These are phyloP conservation scores for Congeria kusceri DNA, from an alignment of 2,888 invertebrate species.

Conservation along the genomic window DNA sequence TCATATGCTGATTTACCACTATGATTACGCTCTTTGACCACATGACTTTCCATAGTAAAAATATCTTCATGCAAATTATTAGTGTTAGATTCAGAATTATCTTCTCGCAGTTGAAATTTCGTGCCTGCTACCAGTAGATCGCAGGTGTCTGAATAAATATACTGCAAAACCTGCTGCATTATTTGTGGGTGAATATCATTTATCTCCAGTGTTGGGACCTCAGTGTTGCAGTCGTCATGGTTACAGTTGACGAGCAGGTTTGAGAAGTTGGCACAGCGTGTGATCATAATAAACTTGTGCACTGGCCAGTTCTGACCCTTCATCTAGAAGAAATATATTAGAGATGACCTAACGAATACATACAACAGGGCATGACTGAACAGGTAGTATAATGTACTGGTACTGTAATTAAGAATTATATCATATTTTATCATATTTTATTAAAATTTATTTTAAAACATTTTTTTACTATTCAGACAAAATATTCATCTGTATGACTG, in stretches of 20 bases:
- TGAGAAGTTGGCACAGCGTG: slow-evolving; percentile 88
- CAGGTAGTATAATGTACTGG: too few relatives aligned
- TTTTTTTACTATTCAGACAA: too few relatives aligned
- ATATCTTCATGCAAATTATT: slow-evolving; percentile 54
- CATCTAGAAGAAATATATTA: too few relatives aligned
- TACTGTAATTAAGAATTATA: too few relatives aligned
- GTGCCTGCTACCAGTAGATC: slow-evolving; percentile 87
- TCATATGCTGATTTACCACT: slow-evolving; percentile 67
- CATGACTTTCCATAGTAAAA: slow-evolving; percentile 54
- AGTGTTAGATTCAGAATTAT: slow-evolving; percentile 1
- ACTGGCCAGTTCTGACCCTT: slow-evolving; percentile 89
- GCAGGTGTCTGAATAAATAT: slow-evolving; percentile 90
- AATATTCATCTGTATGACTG: too few relatives aligned
- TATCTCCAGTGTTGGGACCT: slow-evolving; percentile 85
- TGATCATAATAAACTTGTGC: slow-evolving; percentile 91
- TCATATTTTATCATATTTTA: too few relatives aligned
- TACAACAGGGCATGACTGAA: too few relatives aligned
- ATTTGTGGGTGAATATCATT: slow-evolving; percentile 88
- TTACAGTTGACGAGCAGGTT: slow-evolving; percentile 66
- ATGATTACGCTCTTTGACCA: background rate
- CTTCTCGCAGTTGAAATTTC: slow-evolving; percentile 75
- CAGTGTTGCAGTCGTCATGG: slow-evolving; percentile 36
- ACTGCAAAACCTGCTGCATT: slow-evolving; percentile 90
- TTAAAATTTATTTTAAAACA: too few relatives aligned
- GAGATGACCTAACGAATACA: too few relatives aligned